Conservation (phyloP, 2,113 vertebrate species). For the Camelus dromedarius region DNA sequence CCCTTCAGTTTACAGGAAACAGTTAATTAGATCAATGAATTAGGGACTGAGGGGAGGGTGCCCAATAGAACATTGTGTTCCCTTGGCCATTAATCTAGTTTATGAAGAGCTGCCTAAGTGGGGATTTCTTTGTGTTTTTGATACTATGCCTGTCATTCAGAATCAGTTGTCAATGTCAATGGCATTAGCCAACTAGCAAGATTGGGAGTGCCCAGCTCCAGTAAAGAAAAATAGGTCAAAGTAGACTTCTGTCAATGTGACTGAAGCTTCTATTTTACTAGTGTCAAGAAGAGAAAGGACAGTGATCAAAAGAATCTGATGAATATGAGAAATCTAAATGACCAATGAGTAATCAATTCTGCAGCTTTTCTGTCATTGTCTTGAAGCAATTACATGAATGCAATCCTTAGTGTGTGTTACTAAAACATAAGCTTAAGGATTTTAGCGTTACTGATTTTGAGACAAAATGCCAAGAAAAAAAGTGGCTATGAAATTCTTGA, state of each 20-base stretch:
- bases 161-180: not conserved
- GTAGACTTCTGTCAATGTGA: not conserved
- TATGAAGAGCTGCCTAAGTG: not conserved
- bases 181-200: not conserved
- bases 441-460: not conserved
- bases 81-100: not conserved
- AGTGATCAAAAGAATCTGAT: not conserved
- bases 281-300: constrained; percentile 10
- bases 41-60: not conserved
- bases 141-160: not conserved
- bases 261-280: not conserved
- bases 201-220: not conserved
- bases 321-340: not conserved
- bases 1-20: not conserved
- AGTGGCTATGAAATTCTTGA: not conserved
- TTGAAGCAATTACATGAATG: not conserved
- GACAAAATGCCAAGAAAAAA: constrained; percentile 55
- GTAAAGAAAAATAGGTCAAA: not conserved
- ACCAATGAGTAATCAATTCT: not conserved
- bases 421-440: not conserved
- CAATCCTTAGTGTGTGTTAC: not conserved
- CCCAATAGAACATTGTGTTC: not conserved
- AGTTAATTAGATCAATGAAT: constrained; percentile 49
- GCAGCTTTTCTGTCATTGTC: not conserved
- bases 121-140: not conserved